Evolutionary conservation across 2,888 invertebrate species (phyloP).

Genomic region (Rhodophaea formosa): DNA sequence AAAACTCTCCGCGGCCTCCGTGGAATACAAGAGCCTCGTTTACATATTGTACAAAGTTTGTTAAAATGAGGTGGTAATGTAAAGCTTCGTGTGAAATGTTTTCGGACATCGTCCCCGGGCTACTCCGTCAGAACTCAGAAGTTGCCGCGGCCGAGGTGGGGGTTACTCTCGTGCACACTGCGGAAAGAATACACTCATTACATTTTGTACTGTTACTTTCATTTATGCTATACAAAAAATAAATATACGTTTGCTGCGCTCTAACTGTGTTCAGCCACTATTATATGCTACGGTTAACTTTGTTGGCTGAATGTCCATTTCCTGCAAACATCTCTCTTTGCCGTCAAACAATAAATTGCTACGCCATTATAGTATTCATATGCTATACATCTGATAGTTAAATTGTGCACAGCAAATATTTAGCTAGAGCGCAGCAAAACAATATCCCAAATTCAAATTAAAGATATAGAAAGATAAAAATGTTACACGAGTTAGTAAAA

Average conservation of each 20-base stretch:
- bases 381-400: too few species aligned
- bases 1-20: slow-evolving; percentile 22
- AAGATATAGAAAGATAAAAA: slow-evolving; percentile 7
- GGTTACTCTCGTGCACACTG: slow-evolving; percentile 85
- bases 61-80: slow-evolving; percentile 41
- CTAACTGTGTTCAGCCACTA: too few species aligned
- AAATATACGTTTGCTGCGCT: background rate
- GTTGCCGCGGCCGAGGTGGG: slow-evolving; percentile 76
- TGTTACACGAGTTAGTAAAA: slow-evolving; percentile 47
- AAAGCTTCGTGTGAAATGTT: slow-evolving; percentile 36
- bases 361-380: too few species aligned
- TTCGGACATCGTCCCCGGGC: slow-evolving; percentile 26
- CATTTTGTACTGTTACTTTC: background rate
- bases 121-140: slow-evolving; percentile 59
- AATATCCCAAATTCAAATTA: background rate
- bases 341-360: too few species aligned
- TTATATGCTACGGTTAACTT: too few species aligned
- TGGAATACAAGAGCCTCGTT: slow-evolving; percentile 19
- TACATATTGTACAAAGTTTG: slow-evolving; percentile 33
- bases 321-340: too few species aligned
- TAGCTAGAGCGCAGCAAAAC: background rate
- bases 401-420: background rate
- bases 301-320: too few species aligned
- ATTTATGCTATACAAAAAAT: background rate
- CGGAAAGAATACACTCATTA: slow-evolving; percentile 38